Evolutionary conservation across 2,797 vertebrate genomes (phyloP).

Genomic region (Arctocebus calabarensis): DNA sequence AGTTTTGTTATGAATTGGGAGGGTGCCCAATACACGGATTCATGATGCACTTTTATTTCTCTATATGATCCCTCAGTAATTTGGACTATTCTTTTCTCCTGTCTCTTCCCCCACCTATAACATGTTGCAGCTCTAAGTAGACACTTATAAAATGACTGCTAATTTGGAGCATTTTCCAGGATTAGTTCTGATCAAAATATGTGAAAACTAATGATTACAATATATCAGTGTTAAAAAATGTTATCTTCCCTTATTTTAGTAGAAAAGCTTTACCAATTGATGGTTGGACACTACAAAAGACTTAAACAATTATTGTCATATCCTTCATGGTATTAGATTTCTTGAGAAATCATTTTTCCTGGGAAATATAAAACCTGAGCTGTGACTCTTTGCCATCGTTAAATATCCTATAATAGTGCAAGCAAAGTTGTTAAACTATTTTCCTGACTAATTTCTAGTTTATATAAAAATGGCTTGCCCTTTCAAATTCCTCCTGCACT

Average conservation of each 20-base stretch:
- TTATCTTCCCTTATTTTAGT: background rate
- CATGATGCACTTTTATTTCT: background rate
- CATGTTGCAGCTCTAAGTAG: background rate
- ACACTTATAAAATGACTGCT: too few species aligned
- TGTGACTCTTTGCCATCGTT: background rate
- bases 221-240: background rate
- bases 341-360: background rate
- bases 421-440: background rate
- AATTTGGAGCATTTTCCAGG: background rate
- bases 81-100: background rate
- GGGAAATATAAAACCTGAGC: background rate
- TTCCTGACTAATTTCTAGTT: background rate
- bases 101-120: background rate
- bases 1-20: background rate
- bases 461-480: background rate
- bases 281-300: background rate
- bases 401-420: background rate
- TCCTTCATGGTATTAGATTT: background rate
- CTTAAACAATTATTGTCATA: background rate
- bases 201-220: background rate
- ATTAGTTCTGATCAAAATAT: background rate
- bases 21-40: background rate
- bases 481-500: background rate
- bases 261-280: background rate
- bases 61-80: background rate